Evolutionary conservation across 1,140 invertebrate species (phyloP).

Genomic region (Drosophila tsacasi): DNA sequence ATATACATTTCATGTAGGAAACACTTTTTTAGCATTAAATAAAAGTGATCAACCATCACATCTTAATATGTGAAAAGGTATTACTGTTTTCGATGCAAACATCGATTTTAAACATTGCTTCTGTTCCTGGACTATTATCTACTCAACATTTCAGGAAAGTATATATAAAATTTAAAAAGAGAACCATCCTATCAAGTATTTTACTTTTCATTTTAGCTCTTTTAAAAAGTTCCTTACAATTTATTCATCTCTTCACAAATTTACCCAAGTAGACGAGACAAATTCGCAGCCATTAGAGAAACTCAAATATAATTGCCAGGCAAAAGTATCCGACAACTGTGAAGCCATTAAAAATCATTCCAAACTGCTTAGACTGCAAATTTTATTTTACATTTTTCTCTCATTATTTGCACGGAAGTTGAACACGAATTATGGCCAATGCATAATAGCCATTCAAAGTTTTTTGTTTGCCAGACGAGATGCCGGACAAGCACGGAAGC

Average conservation of each 20-base stretch:
- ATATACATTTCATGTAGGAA: not conserved
- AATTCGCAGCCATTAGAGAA: slow-evolving; percentile 36
- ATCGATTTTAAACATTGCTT: too few species aligned
- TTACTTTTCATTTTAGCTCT: not conserved
- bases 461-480: slow-evolving; percentile 53
- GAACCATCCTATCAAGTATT: not conserved
- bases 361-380: slow-evolving; percentile 75
- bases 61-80: too few species aligned
- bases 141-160: not conserved
- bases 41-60: too few species aligned
- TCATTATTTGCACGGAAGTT: slow-evolving; percentile 59
- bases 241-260: slow-evolving; percentile 8
- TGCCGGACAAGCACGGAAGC: slow-evolving; percentile 5
- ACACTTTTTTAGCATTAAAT: too few species aligned
- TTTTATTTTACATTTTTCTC: slow-evolving; percentile 59
- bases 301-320: slow-evolving; percentile 43
- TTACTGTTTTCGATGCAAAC: not conserved
- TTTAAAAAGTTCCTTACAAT: not conserved
- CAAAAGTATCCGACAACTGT: slow-evolving; percentile 40
- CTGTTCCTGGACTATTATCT: not conserved
- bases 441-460: slow-evolving; percentile 77
- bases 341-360: slow-evolving; percentile 78
- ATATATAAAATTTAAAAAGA: not conserved
- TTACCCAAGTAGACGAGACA: slow-evolving; percentile 35
- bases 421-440: slow-evolving; percentile 76